phyloP scores from a whole-genome alignment of 2,113 vertebrate species.

The Callaeas wilsoni region DNA sequence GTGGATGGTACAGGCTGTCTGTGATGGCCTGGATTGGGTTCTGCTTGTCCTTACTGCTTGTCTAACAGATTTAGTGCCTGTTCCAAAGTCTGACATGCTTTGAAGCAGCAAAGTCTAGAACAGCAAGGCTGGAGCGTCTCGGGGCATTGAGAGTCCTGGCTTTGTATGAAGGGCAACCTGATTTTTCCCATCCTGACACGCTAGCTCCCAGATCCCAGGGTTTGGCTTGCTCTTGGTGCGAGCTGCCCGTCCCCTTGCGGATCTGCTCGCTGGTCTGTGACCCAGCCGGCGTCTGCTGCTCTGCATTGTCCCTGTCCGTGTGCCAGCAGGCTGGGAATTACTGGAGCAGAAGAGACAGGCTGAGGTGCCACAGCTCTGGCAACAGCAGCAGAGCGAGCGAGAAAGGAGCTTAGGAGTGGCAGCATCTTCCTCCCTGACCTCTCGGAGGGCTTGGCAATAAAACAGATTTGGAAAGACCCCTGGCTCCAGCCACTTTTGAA shows the following conservation, averaged over 20 bases:
- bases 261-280: neutral
- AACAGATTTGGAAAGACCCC: neutral
- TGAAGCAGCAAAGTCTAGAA: neutral
- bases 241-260: neutral
- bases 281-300: neutral
- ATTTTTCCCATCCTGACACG: neutral
- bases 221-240: neutral
- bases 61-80: neutral
- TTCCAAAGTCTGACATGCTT: neutral
- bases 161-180: neutral
- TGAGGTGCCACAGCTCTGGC: neutral
- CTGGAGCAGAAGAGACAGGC: neutral
- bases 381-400: neutral
- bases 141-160: neutral
- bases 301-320: neutral
- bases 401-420: neutral
- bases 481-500: neutral
- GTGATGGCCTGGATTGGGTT: neutral
- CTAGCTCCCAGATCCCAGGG: neutral
- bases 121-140: neutral
- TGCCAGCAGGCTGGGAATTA: neutral
- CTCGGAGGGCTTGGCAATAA: neutral
- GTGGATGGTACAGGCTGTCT: neutral
- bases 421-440: neutral
- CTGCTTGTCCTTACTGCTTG: neutral